A percentile compares a stretch with the other conserved stretches of the same genome.
Conservation (phyloP, 2,888 invertebrate species). For the Alcis repandata region DNA sequence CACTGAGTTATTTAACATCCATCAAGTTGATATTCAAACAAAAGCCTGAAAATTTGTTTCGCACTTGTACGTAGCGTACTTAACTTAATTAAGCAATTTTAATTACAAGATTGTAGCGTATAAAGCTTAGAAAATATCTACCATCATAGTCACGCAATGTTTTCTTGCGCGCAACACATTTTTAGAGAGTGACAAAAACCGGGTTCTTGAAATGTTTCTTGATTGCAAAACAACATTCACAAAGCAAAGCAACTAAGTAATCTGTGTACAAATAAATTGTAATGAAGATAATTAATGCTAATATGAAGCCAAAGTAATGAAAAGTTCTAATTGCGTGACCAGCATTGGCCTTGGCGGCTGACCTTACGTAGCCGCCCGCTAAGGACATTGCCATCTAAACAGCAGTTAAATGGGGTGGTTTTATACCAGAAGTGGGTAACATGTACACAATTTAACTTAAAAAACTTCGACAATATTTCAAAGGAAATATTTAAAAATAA, state of each 20-base stretch:
- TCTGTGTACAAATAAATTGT: slow-evolving; percentile 19
- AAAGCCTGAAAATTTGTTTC: too few relatives aligned
- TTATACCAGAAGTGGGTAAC: background rate
- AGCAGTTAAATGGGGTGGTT: slow-evolving; percentile 36
- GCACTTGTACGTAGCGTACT: too few relatives aligned
- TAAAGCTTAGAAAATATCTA: too few relatives aligned
- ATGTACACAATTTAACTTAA: background rate
- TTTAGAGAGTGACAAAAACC: too few relatives aligned
- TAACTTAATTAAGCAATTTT: too few relatives aligned
- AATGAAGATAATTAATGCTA: slow-evolving; percentile 22
- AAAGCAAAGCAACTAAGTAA: background rate
- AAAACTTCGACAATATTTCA: background rate
- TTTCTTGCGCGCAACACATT: too few relatives aligned
- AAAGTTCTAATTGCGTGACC: slow-evolving; percentile 68
- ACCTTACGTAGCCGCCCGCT: slow-evolving; percentile 63
- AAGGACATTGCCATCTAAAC: slow-evolving; percentile 66
- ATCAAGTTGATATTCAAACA: too few relatives aligned
- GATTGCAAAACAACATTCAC: background rate
- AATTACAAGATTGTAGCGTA: too few relatives aligned
- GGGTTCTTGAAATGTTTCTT: too few relatives aligned
- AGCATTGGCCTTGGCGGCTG: slow-evolving; percentile 64
- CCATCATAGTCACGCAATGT: too few relatives aligned
- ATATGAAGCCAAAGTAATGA: slow-evolving; percentile 70
- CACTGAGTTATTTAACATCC: background rate
- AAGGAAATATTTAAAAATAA: background rate